phyloP scores from a whole-genome alignment of 2,113 vertebrate genomes.

The Ctenomys sociabilis region DNA sequence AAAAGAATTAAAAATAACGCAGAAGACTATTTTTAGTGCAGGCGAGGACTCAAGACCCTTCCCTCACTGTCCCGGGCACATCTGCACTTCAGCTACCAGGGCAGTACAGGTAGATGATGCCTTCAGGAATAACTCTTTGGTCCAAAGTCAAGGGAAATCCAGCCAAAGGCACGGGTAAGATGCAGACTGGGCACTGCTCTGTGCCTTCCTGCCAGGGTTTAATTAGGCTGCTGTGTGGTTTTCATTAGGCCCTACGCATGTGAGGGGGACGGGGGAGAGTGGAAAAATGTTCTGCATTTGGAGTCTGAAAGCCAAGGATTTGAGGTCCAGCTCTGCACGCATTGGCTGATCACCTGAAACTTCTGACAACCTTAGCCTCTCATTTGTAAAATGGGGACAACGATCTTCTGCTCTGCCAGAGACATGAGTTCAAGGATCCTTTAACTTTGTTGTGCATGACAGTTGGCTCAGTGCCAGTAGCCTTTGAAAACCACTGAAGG shows the following conservation, averaged over 20 bases:
- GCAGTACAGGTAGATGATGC: not conserved
- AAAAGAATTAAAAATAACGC: not conserved
- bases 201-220: not conserved
- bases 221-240: not conserved
- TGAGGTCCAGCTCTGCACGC: not conserved
- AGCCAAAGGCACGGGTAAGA: not conserved
- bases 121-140: not conserved
- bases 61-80: not conserved
- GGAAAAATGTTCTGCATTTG: not conserved
- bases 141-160: not conserved
- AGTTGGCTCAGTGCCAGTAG: not conserved
- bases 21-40: not conserved
- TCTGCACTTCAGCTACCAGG: not conserved
- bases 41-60: not conserved
- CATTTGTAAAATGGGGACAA: not conserved
- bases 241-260: not conserved
- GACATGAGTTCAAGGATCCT: not conserved
- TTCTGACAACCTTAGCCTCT: conserved; percentile 22
- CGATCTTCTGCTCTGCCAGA: not conserved
- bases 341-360: not conserved
- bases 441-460: not conserved
- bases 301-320: not conserved
- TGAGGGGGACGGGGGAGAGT: not conserved
- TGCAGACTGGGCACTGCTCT: not conserved
- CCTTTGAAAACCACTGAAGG: not conserved